A percentile compares a stretch with the other conserved stretches of the same genome.
phyloP scores from a whole-genome alignment of 2,888 invertebrate genomes.

The Chymomyza fuscimana region DNA sequence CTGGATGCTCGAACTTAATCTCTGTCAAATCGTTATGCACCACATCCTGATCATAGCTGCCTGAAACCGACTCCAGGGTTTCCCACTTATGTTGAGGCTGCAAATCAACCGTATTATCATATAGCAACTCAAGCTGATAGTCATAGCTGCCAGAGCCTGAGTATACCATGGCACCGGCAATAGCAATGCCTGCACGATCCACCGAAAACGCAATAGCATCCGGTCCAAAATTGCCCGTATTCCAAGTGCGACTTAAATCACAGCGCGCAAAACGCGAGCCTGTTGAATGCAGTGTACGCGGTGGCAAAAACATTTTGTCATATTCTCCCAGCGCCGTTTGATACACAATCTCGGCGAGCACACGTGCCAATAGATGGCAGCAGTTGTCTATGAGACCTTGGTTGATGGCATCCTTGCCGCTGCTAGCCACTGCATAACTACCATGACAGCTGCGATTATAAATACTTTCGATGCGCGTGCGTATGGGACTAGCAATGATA shows the following conservation, averaged over 20 bases:
- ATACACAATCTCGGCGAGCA: constrained; percentile 92
- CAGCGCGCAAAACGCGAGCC: constrained; percentile 94
- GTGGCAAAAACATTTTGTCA: constrained; percentile 80
- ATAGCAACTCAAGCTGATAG: constrained; percentile 93
- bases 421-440: constrained; percentile 78
- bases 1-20: constrained; percentile 93
- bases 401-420: constrained; percentile 76
- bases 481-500: constrained; percentile 90
- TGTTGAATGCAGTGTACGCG: constrained; percentile 90
- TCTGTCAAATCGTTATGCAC: constrained; percentile 93
- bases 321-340: constrained; percentile 86
- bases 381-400: constrained; percentile 84
- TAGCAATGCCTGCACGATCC: constrained; percentile 91
- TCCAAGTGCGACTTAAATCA: constrained; percentile 95
- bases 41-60: constrained; percentile 91
- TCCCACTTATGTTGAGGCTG: constrained; percentile 88
- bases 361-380: constrained; percentile 89
- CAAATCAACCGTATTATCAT: constrained; percentile 83
- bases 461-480: constrained; percentile 79
- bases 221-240: constrained; percentile 97
- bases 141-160: constrained; percentile 93
- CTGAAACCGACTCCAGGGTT: constrained; percentile 90
- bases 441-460: constrained; percentile 75
- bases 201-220: constrained; percentile 98
- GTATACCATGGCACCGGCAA: constrained; percentile 94